Evolutionary conservation across 2,888 invertebrate genomes (phyloP), one percentile per base, ranked within the genome.

Genomic region (Drosophila rubida): DNA sequence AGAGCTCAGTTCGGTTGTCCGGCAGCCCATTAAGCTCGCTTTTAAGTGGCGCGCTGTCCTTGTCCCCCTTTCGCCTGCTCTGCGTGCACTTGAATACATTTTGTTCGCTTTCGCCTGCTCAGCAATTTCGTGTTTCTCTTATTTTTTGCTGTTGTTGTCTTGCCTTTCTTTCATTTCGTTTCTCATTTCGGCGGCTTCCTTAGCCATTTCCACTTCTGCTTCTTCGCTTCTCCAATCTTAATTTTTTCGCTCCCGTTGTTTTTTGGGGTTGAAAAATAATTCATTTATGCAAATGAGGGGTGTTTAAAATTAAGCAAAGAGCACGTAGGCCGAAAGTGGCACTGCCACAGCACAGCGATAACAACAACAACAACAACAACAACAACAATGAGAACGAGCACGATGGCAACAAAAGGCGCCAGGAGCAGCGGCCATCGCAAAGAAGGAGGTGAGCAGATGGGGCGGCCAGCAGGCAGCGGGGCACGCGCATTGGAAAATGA

Each of bases 211-310:
- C 57, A 75, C 69, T 59, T 65, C 45, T 67, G 69, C 69, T 59
- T 65, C 45, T 67, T 68, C 66, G 49, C 48, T 78, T 82, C 87
- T 69, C 86, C 88, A 87, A 82, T 82, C 88, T 81, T 82, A 85
- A 85, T 82, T 85, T 81, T 85, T 79, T 74, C 57, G 60, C 54
- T 74, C 65, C 59, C 49, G 19, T 42, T 73, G 61, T 65, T 75
- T 63, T 78, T 85, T 82, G 89, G 89, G 89, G 89, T 88, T 88
- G 86, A 85, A 89, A 75, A 89, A 88, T 88, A 89, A 88, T 89
- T 89, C 90, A 88, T 88, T 88, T 88, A 88, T 88, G 88, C 86
- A 89, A 88, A 88, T 89, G 88, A 88, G 89, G 82, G 89, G 89
- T 87, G 89, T 89, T 80, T 87, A 90, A 76, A 88, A 78, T 87